phyloP scores from a whole-genome alignment of 2,113 vertebrate genomes.

The Notechis scutatus region DNA sequence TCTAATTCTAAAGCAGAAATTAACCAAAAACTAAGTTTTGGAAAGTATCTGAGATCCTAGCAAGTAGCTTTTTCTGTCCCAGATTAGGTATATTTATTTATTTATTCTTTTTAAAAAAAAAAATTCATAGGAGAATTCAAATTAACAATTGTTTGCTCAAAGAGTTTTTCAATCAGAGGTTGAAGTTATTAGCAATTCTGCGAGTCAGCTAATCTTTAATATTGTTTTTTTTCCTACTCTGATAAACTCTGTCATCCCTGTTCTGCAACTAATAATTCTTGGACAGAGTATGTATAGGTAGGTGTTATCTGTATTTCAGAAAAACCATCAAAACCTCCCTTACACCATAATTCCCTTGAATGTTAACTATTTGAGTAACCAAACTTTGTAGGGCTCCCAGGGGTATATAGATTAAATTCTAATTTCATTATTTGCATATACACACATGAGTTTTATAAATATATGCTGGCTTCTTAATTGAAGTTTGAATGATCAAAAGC shows the following conservation, averaged over 20 bases:
- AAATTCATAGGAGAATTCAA: conserved; percentile 14
- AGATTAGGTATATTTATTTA: background rate
- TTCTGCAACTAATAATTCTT: conserved; percentile 24
- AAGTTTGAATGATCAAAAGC: background rate
- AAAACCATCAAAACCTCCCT: conserved; percentile 12
- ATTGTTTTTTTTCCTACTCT: conserved; percentile 1
- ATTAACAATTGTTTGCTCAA: conserved; percentile 12
- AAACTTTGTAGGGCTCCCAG: background rate
- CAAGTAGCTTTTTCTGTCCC: background rate
- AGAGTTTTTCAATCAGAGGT: conserved; percentile 32
- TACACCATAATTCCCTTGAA: conserved; percentile 36
- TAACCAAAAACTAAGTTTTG: conserved; percentile 24
- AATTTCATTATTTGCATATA: background rate
- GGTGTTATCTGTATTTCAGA: background rate
- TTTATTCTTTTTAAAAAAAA: background rate
- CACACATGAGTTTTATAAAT: background rate
- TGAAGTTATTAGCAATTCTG: conserved; percentile 7
- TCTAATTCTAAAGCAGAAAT: background rate
- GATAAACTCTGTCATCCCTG: conserved; percentile 10
- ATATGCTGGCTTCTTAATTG: background rate
- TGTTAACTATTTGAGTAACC: conserved; percentile 39
- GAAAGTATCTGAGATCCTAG: background rate
- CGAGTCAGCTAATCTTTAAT: background rate
- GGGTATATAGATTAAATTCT: conserved; percentile 27
- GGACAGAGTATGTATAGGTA: background rate